These are phyloP conservation scores for Pheosia tremula DNA, from an alignment of 2,888 invertebrate species.

Conservation along the genomic window DNA sequence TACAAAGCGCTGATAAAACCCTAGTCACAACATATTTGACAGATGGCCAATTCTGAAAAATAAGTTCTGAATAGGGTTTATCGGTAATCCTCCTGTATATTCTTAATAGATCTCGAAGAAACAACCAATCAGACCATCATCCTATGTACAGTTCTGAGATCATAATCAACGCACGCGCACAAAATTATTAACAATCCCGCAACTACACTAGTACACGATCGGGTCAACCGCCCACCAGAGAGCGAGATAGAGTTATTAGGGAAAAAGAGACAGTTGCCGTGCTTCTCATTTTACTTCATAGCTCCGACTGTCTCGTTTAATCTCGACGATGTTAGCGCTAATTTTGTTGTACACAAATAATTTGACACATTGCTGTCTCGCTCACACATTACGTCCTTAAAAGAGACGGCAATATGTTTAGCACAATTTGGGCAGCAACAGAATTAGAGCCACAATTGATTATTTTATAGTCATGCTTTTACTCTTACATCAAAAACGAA, in stretches of 20 bases:
- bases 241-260: too few relatives aligned
- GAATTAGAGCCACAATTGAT: not conserved
- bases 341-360: constrained; percentile 19
- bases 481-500: too few relatives aligned
- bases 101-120: not conserved
- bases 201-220: not conserved
- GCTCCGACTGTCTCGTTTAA: not conserved
- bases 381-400: not conserved
- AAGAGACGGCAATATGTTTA: not conserved
- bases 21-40: too few relatives aligned
- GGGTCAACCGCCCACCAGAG: too few relatives aligned
- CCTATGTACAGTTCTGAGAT: constrained; percentile 40
- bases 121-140: constrained; percentile 8
- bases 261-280: too few relatives aligned
- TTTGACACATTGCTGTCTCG: not conserved
- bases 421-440: not conserved
- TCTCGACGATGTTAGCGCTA: constrained; percentile 9
- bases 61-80: too few relatives aligned
- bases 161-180: constrained; percentile 29
- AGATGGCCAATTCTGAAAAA: too few relatives aligned
- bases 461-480: constrained; percentile 2
- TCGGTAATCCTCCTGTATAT: too few relatives aligned
- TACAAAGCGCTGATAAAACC: too few relatives aligned
- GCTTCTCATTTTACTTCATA: too few relatives aligned
- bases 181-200: constrained; percentile 15